Evolutionary conservation across 2,797 vertebrate genomes (phyloP), one percentile per base, ranked within the genome.

Genomic region (Schizothorax lantsangensis): DNA sequence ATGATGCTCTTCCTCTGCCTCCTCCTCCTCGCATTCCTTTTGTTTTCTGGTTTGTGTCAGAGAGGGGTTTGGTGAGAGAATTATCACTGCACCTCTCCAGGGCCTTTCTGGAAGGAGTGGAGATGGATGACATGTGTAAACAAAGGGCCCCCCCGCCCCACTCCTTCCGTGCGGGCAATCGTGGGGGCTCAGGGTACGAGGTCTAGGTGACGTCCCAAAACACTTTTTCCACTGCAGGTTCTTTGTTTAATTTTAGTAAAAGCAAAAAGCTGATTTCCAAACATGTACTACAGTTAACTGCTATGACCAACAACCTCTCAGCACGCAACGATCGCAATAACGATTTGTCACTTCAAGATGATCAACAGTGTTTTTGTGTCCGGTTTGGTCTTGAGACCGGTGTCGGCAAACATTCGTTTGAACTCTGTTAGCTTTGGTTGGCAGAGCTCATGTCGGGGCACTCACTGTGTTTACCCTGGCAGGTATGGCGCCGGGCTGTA

Each of bases 11-110:
- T 43, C 43, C 15, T 38, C 49, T 40, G 57, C 85, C 81, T 88
- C 62, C 87, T 80, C 87, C 74, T 82, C 66, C 69, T 89, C 57
- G 77, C 91, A 86, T 96, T 95, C 79, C 54, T 84, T 91, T 92
- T 90, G 89, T 93, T 94, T 94, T 92, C 89, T 95, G 92, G 92
- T 95, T 95, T 91, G 89, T 94, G 93, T 94, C 93, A 94, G 91
- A 90, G 88, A 90, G 92, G 82, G 84, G 90, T 88, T 89, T 93
- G 86, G 87, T 94, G 91, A 94, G 91, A 93, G 93, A 94, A 92
- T 94, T 94, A 94, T 92, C 94, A 92, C 91, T 95, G 92, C 91
- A 62, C 91, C 90, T 94, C 93, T 91, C 89, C 89, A 91, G 88
- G 88, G 91, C 88, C 88, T 91, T 90, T 59, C 92, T 88, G 86